Conservation (phyloP, 2,888 invertebrate genomes). For the Cephus rjabovi region DNA sequence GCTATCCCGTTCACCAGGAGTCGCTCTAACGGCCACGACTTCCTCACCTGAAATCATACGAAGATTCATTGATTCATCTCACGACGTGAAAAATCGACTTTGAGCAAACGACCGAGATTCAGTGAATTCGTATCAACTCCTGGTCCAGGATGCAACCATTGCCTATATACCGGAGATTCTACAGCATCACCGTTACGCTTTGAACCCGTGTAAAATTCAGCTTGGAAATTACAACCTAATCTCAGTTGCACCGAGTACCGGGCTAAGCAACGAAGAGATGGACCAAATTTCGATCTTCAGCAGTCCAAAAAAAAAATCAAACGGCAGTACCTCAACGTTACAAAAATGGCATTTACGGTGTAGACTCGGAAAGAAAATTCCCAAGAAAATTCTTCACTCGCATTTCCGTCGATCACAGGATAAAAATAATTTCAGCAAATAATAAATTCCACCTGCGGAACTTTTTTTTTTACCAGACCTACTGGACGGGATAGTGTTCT, state of each 20-base stretch:
- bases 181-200: neutral
- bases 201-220: neutral
- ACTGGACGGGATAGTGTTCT: neutral
- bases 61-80: neutral
- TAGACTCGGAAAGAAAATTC: neutral
- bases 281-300: neutral
- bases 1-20: slow-evolving; percentile 43
- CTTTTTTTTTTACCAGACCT: neutral
- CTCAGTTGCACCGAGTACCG: neutral
- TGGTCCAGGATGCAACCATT: neutral
- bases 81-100: neutral
- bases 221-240: neutral
- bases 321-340: neutral
- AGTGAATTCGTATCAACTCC: neutral
- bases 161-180: neutral
- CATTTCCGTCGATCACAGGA: neutral
- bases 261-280: neutral
- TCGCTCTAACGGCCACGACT: slow-evolving; percentile 46
- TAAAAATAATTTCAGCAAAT: neutral
- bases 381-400: neutral
- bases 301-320: no score
- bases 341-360: neutral
- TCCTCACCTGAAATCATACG: slow-evolving; percentile 55
- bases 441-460: neutral
- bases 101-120: neutral